Evolutionary conservation across 2,113 vertebrate genomes (phyloP), one percentile per base, ranked within the genome.

Genomic region (Rhinichthys klamathensis): DNA sequence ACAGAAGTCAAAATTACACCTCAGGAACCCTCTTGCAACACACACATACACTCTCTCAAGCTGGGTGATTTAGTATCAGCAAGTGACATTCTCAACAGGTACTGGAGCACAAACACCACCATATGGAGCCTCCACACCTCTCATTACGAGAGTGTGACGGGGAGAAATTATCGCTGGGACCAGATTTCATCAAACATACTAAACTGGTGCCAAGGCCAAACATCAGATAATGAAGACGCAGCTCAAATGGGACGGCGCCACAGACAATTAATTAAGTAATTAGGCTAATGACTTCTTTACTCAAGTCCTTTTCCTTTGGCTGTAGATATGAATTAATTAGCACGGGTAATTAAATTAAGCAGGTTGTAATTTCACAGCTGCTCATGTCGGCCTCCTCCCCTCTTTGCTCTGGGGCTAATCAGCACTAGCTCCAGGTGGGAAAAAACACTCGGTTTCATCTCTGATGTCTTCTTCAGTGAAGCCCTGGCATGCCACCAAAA

Each of bases 251-350:
- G 89, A 91, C 16, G 84, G 90, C 67, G 92, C 92, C 91, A 92
- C 94, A 95, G 92, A 92, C 93, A 94, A 95, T 95, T 95, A 93
- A 95, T 95, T 95, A 95, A 93, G 93, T 94, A 95, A 95, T 95
- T 95, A 93, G 84, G 93, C 93, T 95, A 95, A 95, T 93, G 91
- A 95, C 93, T 93, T 94, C 92, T 90, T 94, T 95, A 93, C 94
- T 91, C 92, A 90, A 89, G 83, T 72, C 56, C 84, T 73, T 89
- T 89, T 91, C 92, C 92, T 94, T 94, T 95, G 95, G 95, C 94
- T 94, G 92, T 90, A 60, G 82, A 92, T 90, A 88, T 92, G 92
- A 95, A 95, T 95, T 94, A 92, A 95, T 95, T 95, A 95, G 92
- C 90, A 7, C 41, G 87, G 93, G 92, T 95, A 95, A 95, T 95